Percentiles rank a stretch among this genome's conserved stretches.
Conservation (phyloP, 2,797 vertebrate genomes). For the Pagetopsis macropterus region DNA sequence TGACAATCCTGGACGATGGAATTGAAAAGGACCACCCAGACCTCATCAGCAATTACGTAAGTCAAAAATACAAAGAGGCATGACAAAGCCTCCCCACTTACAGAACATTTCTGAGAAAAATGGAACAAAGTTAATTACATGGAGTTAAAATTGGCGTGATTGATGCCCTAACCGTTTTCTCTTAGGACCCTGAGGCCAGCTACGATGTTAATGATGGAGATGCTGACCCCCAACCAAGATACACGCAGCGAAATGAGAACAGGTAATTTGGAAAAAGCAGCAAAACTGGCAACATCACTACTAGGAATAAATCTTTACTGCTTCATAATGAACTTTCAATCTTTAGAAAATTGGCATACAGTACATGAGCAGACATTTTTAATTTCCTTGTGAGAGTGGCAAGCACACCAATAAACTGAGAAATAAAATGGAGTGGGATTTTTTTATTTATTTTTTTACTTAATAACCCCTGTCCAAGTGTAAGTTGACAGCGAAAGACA, state of each 20-base stretch:
- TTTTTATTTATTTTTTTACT: not conserved
- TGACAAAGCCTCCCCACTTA: not conserved
- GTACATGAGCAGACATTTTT: not conserved
- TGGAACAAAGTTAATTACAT: not conserved
- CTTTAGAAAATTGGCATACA: constrained; percentile 10
- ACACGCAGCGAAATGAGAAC: constrained; percentile 98
- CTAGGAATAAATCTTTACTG: constrained; percentile 10
- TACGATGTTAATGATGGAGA: constrained; percentile 98
- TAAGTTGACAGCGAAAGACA: constrained; percentile 26
- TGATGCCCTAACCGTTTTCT: constrained; percentile 19
- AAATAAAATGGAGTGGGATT: constrained; percentile 9
- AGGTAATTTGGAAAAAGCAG: constrained; percentile 81
- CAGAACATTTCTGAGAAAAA: not conserved
- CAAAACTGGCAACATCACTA: constrained; percentile 1
- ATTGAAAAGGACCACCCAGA: constrained; percentile 98
- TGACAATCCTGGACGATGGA: constrained; percentile 96
- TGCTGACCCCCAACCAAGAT: constrained; percentile 95
- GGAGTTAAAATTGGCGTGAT: not conserved
- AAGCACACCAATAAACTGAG: constrained; percentile 3
- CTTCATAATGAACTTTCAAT: constrained; percentile 27
- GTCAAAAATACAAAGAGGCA: constrained; percentile 24
- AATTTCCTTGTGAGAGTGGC: not conserved
- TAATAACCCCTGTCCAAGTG: not conserved
- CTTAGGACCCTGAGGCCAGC: constrained; percentile 93
- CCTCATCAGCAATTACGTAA: constrained; percentile 90